Conservation (phyloP, 2,113 vertebrate genomes). For the Stercorarius parasiticus region DNA sequence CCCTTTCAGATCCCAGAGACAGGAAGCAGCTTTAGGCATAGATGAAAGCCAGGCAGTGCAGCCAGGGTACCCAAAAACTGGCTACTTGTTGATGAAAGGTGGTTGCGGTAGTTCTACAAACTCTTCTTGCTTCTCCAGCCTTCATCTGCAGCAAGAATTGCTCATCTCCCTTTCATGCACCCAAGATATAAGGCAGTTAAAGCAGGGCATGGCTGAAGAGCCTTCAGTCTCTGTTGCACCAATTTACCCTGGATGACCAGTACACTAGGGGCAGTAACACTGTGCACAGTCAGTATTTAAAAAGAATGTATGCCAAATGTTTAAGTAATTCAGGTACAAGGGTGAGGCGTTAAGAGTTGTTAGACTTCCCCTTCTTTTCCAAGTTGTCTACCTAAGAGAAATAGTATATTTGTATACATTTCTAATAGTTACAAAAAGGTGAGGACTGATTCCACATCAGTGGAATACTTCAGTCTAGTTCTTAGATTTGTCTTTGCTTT, state of each 20-base stretch:
- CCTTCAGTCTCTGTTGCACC: background rate
- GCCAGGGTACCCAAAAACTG: background rate
- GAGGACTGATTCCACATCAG: background rate
- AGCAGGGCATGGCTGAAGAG: background rate
- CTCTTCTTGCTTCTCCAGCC: background rate
- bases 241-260: background rate
- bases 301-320: background rate
- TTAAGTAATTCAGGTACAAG: background rate
- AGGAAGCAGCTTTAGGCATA: background rate
- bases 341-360: background rate
- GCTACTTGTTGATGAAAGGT: background rate
- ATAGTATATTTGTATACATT: background rate
- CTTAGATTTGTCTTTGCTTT: constrained; percentile 58
- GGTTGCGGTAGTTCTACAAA: background rate
- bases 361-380: background rate
- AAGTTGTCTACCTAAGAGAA: background rate
- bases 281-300: background rate
- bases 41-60: background rate
- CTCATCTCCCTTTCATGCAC: background rate
- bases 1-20: background rate
- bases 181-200: background rate
- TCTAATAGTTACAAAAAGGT: background rate
- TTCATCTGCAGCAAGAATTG: background rate
- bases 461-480: constrained; percentile 21
- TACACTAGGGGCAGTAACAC: background rate